Evolutionary conservation across 2,888 invertebrate genomes (phyloP).

Genomic region (Chrysodeixis includens): DNA sequence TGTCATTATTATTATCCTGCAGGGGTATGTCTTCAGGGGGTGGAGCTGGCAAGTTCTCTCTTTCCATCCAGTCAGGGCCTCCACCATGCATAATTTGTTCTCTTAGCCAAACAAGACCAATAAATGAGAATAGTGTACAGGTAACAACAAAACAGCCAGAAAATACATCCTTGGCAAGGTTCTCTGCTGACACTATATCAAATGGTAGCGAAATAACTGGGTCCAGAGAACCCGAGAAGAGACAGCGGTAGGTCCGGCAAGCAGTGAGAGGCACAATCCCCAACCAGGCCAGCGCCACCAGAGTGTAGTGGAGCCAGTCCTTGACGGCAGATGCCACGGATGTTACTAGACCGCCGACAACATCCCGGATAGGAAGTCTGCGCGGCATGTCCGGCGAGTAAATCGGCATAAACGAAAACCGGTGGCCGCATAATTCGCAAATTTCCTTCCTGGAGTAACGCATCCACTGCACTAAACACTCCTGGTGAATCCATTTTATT

Average conservation of each 20-base stretch:
- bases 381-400: slow-evolving; percentile 99
- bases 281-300: slow-evolving; percentile 99
- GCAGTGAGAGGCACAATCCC: slow-evolving; percentile 98
- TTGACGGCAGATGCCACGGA: slow-evolving; percentile 97
- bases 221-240: slow-evolving; percentile 97
- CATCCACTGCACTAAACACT: slow-evolving; percentile 99
- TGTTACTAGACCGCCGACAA: slow-evolving; percentile 96
- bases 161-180: slow-evolving; percentile 97
- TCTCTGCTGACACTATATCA: slow-evolving; percentile 97
- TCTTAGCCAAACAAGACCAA: slow-evolving; percentile 98
- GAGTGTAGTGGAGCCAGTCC: slow-evolving; percentile 98
- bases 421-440: slow-evolving; percentile 99
- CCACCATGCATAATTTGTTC: slow-evolving; percentile 99
- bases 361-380: slow-evolving; percentile 97
- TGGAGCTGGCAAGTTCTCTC: slow-evolving; percentile 89
- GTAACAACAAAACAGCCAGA: slow-evolving; percentile 99
- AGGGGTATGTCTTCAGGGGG: slow-evolving; percentile 83
- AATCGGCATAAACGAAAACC: slow-evolving; percentile 99
- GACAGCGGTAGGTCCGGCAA: slow-evolving; percentile 97
- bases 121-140: slow-evolving; percentile 98
- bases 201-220: slow-evolving; percentile 95
- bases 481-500: slow-evolving; percentile 99
- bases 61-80: slow-evolving; percentile 98
- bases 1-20: slow-evolving; percentile 86
- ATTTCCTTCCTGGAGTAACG: slow-evolving; percentile 99